phyloP scores from a whole-genome alignment of 2,888 invertebrate species.

The Trissoscelio sp. region DNA sequence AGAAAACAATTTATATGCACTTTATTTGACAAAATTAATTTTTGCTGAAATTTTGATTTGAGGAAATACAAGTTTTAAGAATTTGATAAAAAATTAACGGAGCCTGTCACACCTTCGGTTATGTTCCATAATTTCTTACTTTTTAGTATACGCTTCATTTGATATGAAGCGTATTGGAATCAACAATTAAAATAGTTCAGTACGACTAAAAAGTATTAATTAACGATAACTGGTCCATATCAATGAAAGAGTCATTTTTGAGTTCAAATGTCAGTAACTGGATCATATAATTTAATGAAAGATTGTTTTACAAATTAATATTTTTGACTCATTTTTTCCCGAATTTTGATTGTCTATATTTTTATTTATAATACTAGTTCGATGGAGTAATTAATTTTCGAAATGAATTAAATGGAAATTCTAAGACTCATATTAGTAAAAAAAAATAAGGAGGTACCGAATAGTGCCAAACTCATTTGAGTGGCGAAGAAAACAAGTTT shows the following conservation, averaged over 20 bases:
- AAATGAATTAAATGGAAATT: neutral
- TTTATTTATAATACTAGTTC: constrained; percentile 8
- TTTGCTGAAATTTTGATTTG: no score
- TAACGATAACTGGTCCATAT: constrained; percentile 44
- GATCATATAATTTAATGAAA: neutral
- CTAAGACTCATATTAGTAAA: neutral
- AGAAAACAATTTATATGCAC: no score
- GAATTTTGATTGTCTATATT: neutral
- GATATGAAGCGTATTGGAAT: neutral
- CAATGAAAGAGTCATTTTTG: constrained; percentile 30
- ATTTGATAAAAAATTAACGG: constrained; percentile 34
- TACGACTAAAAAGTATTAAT: constrained; percentile 27
- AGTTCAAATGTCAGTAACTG: constrained; percentile 2
- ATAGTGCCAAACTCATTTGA: constrained; percentile 8
- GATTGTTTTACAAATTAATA: constrained; percentile 4
- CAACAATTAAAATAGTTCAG: constrained; percentile 31
- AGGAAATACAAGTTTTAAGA: constrained; percentile 2
- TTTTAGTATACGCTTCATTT: constrained; percentile 44
- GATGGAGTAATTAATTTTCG: constrained; percentile 9
- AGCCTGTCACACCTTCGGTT: constrained; percentile 7
- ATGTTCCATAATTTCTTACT: constrained; percentile 26
- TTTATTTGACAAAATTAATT: no score
- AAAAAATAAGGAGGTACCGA: neutral
- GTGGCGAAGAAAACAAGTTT: constrained; percentile 13
- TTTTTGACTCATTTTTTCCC: constrained; percentile 2